phyloP scores from a whole-genome alignment of 2,797 vertebrate species.

The Xiphorhynchus erythropygius region DNA sequence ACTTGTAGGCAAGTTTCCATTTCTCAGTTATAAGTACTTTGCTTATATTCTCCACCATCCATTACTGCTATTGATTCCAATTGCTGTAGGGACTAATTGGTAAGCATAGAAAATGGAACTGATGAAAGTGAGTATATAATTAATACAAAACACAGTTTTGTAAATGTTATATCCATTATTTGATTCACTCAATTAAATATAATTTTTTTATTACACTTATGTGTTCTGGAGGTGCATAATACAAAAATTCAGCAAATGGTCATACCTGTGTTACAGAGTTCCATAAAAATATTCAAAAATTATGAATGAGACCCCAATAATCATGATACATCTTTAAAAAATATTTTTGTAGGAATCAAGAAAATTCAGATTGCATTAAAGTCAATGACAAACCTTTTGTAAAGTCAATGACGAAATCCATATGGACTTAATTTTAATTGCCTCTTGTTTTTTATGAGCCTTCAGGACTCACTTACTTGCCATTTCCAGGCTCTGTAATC shows the following conservation, averaged over 20 bases:
- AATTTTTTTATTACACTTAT: neutral
- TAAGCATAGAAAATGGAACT: neutral
- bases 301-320: neutral
- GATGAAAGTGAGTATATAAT: neutral
- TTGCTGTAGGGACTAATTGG: neutral
- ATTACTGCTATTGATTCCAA: neutral
- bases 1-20: neutral
- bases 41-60: neutral
- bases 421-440: constrained; percentile 17
- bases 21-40: neutral
- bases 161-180: neutral
- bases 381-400: constrained; percentile 17
- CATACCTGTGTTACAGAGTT: neutral
- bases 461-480: constrained; percentile 19
- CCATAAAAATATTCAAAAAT: neutral
- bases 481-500: neutral
- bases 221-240: neutral
- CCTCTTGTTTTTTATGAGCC: constrained; percentile 48
- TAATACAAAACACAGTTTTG: neutral
- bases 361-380: neutral
- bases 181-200: neutral
- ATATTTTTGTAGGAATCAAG: neutral
- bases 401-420: neutral
- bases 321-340: neutral
- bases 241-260: neutral